These are phyloP conservation scores for Aramus guarauna DNA, from an alignment of 2,113 vertebrate genomes.

Conservation along the genomic window DNA sequence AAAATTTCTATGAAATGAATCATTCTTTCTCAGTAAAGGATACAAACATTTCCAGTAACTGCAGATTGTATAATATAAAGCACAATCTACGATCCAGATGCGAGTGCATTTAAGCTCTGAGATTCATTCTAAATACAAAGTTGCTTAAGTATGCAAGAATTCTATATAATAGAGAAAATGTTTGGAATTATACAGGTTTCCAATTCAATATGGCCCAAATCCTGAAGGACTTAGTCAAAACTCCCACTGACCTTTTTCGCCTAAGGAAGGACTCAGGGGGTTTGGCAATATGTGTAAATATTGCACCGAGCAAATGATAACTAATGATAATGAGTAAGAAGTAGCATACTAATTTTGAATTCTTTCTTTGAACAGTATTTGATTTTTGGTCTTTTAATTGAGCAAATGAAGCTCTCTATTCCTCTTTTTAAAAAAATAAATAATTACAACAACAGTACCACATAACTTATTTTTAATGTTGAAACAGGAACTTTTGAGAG, in stretches of 20 bases:
- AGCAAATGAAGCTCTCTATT: neutral
- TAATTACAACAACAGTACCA: neutral
- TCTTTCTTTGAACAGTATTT: neutral
- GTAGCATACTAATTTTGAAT: neutral
- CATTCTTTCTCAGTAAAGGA: slow-evolving; percentile 81
- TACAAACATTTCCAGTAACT: slow-evolving; percentile 70
- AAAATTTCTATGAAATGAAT: slow-evolving; percentile 83
- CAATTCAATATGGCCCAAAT: slow-evolving; percentile 58
- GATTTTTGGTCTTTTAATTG: slow-evolving; percentile 6
- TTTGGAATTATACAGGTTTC: slow-evolving; percentile 35
- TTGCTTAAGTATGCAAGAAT: slow-evolving; percentile 53
- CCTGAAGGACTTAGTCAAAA: slow-evolving; percentile 24
- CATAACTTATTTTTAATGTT: slow-evolving; percentile 23
- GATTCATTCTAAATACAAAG: slow-evolving; percentile 20
- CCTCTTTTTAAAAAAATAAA: neutral
- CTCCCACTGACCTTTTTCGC: slow-evolving; percentile 29
- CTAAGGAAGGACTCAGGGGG: neutral
- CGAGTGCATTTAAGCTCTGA: slow-evolving; percentile 40
- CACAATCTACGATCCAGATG: slow-evolving; percentile 61
- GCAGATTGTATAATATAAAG: slow-evolving; percentile 57
- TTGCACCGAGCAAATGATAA: neutral
- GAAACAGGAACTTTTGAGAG: slow-evolving; percentile 43
- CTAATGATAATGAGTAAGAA: neutral
- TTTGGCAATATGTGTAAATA: neutral
- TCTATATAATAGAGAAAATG: slow-evolving; percentile 38